Evolutionary conservation across 2,797 vertebrate genomes (phyloP).

Genomic region (Margarornis squamiger): DNA sequence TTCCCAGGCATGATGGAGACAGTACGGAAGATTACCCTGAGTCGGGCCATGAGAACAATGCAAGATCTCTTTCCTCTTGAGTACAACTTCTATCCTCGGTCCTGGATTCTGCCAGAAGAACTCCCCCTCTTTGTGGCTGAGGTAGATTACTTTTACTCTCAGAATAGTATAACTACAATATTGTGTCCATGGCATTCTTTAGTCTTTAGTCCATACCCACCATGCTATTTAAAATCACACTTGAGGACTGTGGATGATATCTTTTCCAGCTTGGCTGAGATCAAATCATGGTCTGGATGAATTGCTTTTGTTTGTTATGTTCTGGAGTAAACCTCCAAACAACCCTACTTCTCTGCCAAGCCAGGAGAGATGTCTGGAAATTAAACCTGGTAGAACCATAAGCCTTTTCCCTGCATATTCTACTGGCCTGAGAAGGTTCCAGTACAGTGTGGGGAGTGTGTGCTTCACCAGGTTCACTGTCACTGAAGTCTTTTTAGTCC

Average conservation of each 20-base stretch:
- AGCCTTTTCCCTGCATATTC: not conserved
- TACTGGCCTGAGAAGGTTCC: not conserved
- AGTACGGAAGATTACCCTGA: conserved; percentile 93
- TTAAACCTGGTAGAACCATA: not conserved
- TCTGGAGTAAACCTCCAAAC: not conserved
- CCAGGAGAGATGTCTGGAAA: not conserved
- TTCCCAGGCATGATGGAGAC: conserved; percentile 93
- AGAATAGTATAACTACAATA: not conserved
- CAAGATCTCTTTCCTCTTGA: conserved; percentile 94
- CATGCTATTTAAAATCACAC: not conserved
- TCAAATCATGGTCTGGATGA: not conserved
- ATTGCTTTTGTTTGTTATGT: not conserved
- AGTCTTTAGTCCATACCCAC: not conserved
- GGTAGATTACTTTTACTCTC: conserved; percentile 71
- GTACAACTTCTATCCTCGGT: conserved; percentile 96
- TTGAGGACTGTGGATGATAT: not conserved
- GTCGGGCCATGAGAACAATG: conserved; percentile 91
- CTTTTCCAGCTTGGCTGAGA: not conserved
- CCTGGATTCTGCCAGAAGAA: conserved; percentile 97
- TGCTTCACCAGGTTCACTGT: not conserved
- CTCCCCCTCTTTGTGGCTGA: conserved; percentile 87
- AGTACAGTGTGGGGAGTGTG: not conserved
- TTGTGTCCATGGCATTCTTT: not conserved
- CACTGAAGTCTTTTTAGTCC: not conserved
- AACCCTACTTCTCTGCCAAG: not conserved